Base-by-base conservation (phyloP, 2,797 vertebrate species). In the Strix occidentalis region DNA sequence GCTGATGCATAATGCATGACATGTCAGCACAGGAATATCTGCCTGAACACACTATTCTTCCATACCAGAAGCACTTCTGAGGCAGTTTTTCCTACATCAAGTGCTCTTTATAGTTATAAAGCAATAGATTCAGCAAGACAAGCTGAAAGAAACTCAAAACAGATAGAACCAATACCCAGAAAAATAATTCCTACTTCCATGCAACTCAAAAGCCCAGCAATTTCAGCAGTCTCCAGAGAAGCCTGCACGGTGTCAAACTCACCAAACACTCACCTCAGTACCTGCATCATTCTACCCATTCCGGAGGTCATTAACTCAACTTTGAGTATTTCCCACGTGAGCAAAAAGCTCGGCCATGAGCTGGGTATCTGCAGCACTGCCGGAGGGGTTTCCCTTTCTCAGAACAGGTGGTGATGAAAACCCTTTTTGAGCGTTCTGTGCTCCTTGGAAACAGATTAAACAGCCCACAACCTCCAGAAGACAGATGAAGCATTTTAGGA, bases 361-460 rank as follows among this genome's bases (percentile, higher is more conserved):
- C 6, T 17, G 46, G 50, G 65, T 20, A 87, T 85, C 71, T 72
- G 76, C 79, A 78, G 61, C 65, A 14, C 35, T 19, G 57, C 76
- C 0, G 0, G 15, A 65, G 68, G 81, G 57, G 87, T 24, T 39
- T 80, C 64, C 81, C 79, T 33, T 76, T 35, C 89, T 85, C 84
- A 71, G 71, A 94, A 65, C 64, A 93, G 87, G 72, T 93, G 81
- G 82, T 51, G 86, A 83, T 74, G 84, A 90, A 95, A 95, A 93
- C 43, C 50, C 39, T 58, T 56, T 57, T 39, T 87, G 61, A 94
- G 60, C 54, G 39, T 45, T 85, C 90, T 78, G 81, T 15, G 6
- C 51, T 76, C 68, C 81, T 94, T 96, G 87, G 82, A 95, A 96
- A 94, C 25, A 65, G 75, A 92, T 89, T 93, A 71, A 93, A 66